Conservation (phyloP, 2,113 vertebrate genomes). For the Cochlearius cochlearius region DNA sequence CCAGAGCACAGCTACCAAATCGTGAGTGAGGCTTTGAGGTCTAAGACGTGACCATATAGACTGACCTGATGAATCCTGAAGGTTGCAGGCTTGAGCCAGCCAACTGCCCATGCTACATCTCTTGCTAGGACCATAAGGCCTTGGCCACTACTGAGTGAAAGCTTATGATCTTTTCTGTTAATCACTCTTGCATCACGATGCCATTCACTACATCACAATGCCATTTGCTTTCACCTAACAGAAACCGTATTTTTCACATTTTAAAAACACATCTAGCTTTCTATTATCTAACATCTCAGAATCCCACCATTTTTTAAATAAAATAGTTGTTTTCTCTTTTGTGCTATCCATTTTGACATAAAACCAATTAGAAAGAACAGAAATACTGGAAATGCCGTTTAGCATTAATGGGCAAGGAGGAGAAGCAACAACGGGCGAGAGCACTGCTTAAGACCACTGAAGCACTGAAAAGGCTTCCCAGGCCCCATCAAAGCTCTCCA, state of each 20-base stretch:
- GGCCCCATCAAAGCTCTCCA: accelerated
- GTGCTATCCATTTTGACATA: not conserved
- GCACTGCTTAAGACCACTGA: not conserved
- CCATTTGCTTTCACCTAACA: not conserved
- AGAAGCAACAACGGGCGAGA: not conserved
- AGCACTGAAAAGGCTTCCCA: not conserved
- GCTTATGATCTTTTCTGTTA: not conserved
- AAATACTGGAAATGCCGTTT: not conserved
- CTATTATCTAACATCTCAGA: not conserved
- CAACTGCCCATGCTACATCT: not conserved
- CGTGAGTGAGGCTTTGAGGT: accelerated
- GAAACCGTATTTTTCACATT: not conserved
- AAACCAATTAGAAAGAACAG: not conserved
- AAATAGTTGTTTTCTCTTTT: not conserved
- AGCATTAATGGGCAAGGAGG: not conserved
- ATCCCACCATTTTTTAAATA: not conserved
- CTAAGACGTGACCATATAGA: not conserved
- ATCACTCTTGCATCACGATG: not conserved
- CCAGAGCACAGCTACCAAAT: not conserved
- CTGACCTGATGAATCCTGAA: not conserved
- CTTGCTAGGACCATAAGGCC: not conserved
- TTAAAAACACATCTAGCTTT: not conserved
- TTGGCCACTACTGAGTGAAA: not conserved
- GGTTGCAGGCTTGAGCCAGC: not conserved
- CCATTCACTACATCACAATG: no score